Base-by-base conservation (phyloP, 1,140 invertebrate genomes). In the Drosophila rufa region DNA sequence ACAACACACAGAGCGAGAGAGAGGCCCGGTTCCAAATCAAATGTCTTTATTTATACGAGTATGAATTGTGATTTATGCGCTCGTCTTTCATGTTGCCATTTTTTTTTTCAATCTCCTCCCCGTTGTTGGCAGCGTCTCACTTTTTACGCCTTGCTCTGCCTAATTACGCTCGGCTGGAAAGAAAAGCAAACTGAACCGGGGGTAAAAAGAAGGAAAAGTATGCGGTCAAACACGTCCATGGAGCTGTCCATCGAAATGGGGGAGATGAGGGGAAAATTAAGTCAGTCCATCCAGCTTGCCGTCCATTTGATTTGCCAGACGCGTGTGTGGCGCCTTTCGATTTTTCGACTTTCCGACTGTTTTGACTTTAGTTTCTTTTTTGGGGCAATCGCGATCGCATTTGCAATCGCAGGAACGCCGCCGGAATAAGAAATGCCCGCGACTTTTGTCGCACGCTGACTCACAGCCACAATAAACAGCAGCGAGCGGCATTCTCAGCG, bases 231-330 rank as follows among this genome's bases (percentile, higher is more conserved):
- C 47, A 69, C 60, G 53, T 53, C 38, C 51, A 36, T 38, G 19
- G 4, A 19, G 33, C 36, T 58, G 27, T 27, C 67, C 62, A 69
- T 15, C 48, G 47, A 30, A 61, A 42, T 22, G 14, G 4, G 36
- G 11, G 14, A 61, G 77, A 51, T 56, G 60, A 47, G 65, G 62
- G 46, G 62, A 36, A 59, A 58, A 55, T 65, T 66, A 67, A 68
- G 53, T 82, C 51, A 81, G 82, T 86, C 58, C 51, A 55, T 55
- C 51, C 51, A 55, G 69, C 53, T 62, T 83, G 84, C 80, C 84
- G 84, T 80, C 84, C 84, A 50, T 84, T 87, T 87, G 84, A 87
- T 89, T 74, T 90, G 85, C 80, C 85, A 90, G 78, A 84, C 84
- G 74, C 59, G 81, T 78, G 84, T 84, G 64, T 68, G 84, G 82